Evolutionary conservation across 2,113 vertebrate genomes (phyloP), one percentile per base, ranked within the genome.

Genomic region (Furnarius figulus): DNA sequence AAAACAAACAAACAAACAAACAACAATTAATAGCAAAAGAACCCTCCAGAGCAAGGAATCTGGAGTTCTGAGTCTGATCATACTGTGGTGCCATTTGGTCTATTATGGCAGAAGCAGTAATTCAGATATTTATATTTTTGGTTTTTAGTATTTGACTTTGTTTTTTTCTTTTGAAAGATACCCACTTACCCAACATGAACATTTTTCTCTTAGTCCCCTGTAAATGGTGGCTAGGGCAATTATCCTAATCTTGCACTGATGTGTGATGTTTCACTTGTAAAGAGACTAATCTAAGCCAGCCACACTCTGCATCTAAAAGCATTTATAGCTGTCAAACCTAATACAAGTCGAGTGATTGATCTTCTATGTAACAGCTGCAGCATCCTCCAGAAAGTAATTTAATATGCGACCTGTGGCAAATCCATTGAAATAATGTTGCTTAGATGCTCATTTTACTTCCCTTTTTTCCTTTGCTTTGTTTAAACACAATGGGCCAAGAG

Each of bases 271-370:
- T 92, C 53, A 52, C 68, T 84, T 74, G 31, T 18, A 77, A 71
- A 31, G 47, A 85, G 30, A 37, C 66, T 65, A 74, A 86, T 76
- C 76, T 86, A 67, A 89, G 62, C 68, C 80, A 83, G 79, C 19
- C 78, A 85, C 67, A 55, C 31, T 63, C 42, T 59, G n/a, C 39
- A 67, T 65, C 77, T 85, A 73, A 71, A 86, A 92, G 63, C 56
- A 90, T 72, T 90, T 77, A 89, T 46, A 89, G 61, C 56, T 92
- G 80, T 81, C 86, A 95, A 92, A 84, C 76, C 61, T 70, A 94
- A 91, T 81, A 46, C 35, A 92, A 94, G 39, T 56, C 52, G 66
- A 86, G 40, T 71, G 88, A 86, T 22, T 84, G 85, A 93, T 94
- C 59, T 94, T 58, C n/a, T 39, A 56, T 66, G 76, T 56, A 87